Evolutionary conservation across 2,888 invertebrate species (phyloP).

Genomic region (Tholera decimalis): DNA sequence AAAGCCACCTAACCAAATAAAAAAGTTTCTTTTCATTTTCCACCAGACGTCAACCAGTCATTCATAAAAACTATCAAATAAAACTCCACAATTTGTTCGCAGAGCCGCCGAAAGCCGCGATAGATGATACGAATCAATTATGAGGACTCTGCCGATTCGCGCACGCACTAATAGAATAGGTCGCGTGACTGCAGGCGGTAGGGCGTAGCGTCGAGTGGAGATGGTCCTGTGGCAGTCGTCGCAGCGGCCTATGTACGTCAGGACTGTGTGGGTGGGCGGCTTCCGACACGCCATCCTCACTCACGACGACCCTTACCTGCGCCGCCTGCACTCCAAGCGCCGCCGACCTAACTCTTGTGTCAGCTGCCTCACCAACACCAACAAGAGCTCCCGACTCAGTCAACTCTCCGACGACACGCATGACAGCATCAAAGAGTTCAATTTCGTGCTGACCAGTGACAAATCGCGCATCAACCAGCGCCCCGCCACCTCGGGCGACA

Average conservation of each 20-base stretch:
- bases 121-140: conserved; percentile 80
- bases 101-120: conserved; percentile 65
- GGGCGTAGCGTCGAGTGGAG: conserved; percentile 66
- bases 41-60: conserved; percentile 19
- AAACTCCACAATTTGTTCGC: conserved; percentile 69
- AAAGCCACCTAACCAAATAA: conserved; percentile 17
- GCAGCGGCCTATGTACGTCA: conserved; percentile 92
- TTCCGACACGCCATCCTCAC: conserved; percentile 93
- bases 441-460: conserved; percentile 80
- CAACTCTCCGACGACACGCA: conserved; percentile 73
- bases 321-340: conserved; percentile 74
- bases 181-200: conserved; percentile 78
- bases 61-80: conserved; percentile 56
- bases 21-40: conserved; percentile 7
- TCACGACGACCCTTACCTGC: conserved; percentile 91
- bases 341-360: conserved; percentile 82
- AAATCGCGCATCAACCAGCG: conserved; percentile 73
- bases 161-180: conserved; percentile 70
- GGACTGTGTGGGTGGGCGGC: conserved; percentile 94
- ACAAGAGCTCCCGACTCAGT: conserved; percentile 76
- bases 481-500: conserved; percentile 69
- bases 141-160: conserved; percentile 72
- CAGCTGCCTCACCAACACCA: conserved; percentile 68
- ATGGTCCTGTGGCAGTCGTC: conserved; percentile 93
- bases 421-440: conserved; percentile 77